Conservation (phyloP, 2,113 vertebrate genomes). For the Halcyon senegalensis region DNA sequence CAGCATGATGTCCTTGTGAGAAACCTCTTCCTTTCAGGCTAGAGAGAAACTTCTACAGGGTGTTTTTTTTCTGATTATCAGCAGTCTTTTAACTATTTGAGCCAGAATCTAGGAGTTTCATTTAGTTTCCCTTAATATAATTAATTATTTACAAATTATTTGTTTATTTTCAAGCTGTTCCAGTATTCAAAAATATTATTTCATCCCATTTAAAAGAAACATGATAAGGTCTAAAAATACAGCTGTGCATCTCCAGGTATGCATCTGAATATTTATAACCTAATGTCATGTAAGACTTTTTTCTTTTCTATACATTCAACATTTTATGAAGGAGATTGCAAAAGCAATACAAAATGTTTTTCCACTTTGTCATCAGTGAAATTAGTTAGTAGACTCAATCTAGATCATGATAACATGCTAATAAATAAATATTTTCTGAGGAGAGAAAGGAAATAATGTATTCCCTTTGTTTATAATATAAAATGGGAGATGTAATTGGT, state of each 20-base stretch:
- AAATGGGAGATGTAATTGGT: background rate
- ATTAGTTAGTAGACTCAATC: background rate
- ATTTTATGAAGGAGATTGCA: background rate
- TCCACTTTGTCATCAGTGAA: background rate
- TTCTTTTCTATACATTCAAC: background rate
- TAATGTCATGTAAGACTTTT: background rate
- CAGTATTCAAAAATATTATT: background rate
- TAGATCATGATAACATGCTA: background rate
- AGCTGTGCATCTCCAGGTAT: background rate
- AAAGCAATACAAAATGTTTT: background rate
- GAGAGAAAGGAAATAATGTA: background rate
- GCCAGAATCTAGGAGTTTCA: background rate
- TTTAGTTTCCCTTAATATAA: background rate
- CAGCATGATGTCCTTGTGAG: background rate
- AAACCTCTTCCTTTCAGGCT: background rate
- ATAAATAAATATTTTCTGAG: background rate
- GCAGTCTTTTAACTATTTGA: background rate
- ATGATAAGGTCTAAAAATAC: background rate
- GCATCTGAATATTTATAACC: background rate
- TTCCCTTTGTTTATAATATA: background rate
- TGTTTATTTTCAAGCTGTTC: background rate
- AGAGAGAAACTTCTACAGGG: background rate
- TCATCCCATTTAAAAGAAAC: background rate
- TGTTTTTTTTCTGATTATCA: background rate
- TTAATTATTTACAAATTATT: background rate